Base-by-base conservation (phyloP, 2,113 vertebrate genomes). In the Cyprinus carpio region DNA sequence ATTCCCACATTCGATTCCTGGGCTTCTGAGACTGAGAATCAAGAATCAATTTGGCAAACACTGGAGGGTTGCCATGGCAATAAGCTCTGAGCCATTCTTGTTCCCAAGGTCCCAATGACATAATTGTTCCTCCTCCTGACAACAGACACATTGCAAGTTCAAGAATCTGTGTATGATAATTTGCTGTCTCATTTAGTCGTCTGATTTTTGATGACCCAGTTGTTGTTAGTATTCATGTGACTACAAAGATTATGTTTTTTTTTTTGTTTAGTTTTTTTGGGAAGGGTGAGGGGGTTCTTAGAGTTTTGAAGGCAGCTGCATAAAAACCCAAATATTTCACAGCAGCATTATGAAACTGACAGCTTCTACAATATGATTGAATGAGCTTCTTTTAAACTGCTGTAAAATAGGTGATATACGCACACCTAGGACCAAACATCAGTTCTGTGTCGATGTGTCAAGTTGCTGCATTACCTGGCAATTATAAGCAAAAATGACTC, bases 51-150 rank as follows among this genome's bases (percentile, higher is more conserved):
- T 67, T 81, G 69, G 72, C 65, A 81, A 81, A 87, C 72, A 64
- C 49, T 31, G 31, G 23, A 82, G 62, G 72, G 83, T 85, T 85
- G 62, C 83, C 78, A 87, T 85, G 83, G 83, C 62, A 77, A 87
- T 78, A 54, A 81, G 83, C 87, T 69, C 16, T n/a, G 87, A 78
- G 83, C 54, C 12, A 2, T 72, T 77, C 60, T 56, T 27, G 29
- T 40, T 78, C n/a, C 46, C 43, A 20, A 49, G 62, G 62, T 67
- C 79, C 27, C 62, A 81, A 51, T 81, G 62, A 81, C 79, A 67
- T 51, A 67, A 81, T 81, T 51, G 40, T 67, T 15, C 62, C 79
- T 67, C 62, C 79, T 67, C 25, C 79, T 67, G 40, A 67, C 62
- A 67, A 43, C 40, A 64, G 18, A 81, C 40, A 51, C 62, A 29